These are phyloP conservation scores for Macaria liturata DNA, from an alignment of 2,888 invertebrate species.

Conservation along the genomic window DNA sequence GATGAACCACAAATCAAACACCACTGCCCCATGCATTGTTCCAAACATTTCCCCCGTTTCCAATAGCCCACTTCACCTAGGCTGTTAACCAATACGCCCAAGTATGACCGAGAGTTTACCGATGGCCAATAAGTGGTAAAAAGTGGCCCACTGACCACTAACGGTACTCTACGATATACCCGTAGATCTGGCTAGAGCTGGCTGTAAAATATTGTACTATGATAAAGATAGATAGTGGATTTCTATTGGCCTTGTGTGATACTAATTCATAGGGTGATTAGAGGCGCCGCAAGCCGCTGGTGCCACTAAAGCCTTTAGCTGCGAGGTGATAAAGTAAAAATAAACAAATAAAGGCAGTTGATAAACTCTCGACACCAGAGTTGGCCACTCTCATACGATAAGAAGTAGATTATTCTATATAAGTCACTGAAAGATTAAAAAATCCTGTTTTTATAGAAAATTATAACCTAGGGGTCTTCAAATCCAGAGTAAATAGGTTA, in stretches of 20 bases:
- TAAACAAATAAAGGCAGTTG: no score
- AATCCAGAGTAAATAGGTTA: no score
- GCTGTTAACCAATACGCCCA: constrained; percentile 35
- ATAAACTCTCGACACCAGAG: no score
- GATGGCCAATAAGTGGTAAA: constrained; percentile 69
- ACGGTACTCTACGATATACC: constrained; percentile 56
- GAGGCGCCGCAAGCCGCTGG: background rate
- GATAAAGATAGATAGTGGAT: constrained; percentile 33
- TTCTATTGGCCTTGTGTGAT: constrained; percentile 46
- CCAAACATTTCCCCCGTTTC: constrained; percentile 12
- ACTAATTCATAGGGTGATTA: constrained; percentile 4
- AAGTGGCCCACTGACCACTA: constrained; percentile 76
- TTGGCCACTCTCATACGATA: no score
- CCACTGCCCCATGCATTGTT: constrained; percentile 5
- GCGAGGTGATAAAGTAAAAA: no score
- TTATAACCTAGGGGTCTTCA: no score
- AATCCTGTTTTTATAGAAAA: no score
- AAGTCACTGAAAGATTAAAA: no score
- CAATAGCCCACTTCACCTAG: constrained; percentile 32
- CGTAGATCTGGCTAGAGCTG: constrained; percentile 29
- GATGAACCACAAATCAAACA: background rate
- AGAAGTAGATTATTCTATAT: no score
- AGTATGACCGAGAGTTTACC: constrained; percentile 58
- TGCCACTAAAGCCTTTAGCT: no score
- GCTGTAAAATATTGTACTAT: constrained; percentile 17